Evolutionary conservation across 2,113 vertebrate species (phyloP).

Genomic region (Nycticebus coucang): DNA sequence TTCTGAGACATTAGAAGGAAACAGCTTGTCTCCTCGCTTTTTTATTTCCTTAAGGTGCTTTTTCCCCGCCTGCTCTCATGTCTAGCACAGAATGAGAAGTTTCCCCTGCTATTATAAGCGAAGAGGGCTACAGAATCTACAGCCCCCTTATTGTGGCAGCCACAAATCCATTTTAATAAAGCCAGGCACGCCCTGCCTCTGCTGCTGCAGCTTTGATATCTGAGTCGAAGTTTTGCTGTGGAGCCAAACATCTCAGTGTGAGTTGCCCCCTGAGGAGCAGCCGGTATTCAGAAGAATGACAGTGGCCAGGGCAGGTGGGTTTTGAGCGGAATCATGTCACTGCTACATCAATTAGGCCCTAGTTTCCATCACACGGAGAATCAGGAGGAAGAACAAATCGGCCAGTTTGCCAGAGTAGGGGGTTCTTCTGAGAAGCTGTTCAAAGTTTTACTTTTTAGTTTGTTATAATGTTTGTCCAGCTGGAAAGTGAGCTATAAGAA

Average conservation of each 20-base stretch:
- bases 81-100: conserved; percentile 58
- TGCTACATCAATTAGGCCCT: conserved; percentile 48
- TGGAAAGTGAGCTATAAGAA: conserved; percentile 67
- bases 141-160: conserved; percentile 32
- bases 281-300: conserved; percentile 23
- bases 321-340: neutral
- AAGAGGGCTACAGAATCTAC: conserved; percentile 44
- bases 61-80: conserved; percentile 54
- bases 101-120: conserved; percentile 52
- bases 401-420: neutral
- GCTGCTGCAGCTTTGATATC: neutral
- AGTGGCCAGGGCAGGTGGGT: conserved; percentile 47
- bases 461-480: conserved; percentile 66
- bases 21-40: conserved; percentile 55
- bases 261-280: conserved; percentile 53
- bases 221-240: conserved; percentile 53
- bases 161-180: conserved; percentile 59
- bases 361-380: conserved; percentile 59
- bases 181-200: neutral
- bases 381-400: conserved; percentile 34
- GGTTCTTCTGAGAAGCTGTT: conserved; percentile 43
- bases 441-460: conserved; percentile 58
- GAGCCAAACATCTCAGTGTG: conserved; percentile 33
- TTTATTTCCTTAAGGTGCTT: conserved; percentile 43
- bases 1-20: conserved; percentile 24